A percentile compares a stretch with the other conserved stretches of the same genome.
These are phyloP conservation scores for Chironomus striatipennis DNA, from an alignment of 1,140 invertebrate genomes.

Conservation along the genomic window DNA sequence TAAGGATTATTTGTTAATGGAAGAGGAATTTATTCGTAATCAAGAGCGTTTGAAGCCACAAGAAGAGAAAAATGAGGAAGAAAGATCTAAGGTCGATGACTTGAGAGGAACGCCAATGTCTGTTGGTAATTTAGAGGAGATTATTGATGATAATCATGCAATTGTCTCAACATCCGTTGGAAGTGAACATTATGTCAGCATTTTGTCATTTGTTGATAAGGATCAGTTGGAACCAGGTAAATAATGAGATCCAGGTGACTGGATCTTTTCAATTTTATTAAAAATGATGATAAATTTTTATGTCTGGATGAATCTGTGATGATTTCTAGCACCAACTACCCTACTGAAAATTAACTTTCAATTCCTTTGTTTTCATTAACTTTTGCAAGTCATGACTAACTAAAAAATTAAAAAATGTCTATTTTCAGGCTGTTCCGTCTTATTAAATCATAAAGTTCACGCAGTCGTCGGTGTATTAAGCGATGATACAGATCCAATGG, in stretches of 20 bases:
- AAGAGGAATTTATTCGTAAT: conserved; percentile 98
- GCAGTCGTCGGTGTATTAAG: conserved; percentile 97
- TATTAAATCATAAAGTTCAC: conserved; percentile 98
- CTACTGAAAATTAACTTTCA: neutral
- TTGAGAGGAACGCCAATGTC: conserved; percentile 98
- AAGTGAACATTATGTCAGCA: conserved; percentile 99
- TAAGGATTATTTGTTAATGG: conserved; percentile 98
- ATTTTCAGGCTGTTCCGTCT: conserved; percentile 82
- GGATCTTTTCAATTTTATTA: no score
- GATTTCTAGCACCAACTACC: conserved; percentile 11
- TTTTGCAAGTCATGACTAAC: no score
- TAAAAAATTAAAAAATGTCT: neutral
- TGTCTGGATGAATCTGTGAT: neutral
- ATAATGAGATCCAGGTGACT: neutral
- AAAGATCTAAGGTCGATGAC: conserved; percentile 96
- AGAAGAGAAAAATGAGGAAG: conserved; percentile 98
- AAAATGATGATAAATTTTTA: neutral
- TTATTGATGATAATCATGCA: conserved; percentile 99
- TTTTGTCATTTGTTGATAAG: conserved; percentile 99
- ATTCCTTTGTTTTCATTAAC: neutral
- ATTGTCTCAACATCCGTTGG: conserved; percentile 99
- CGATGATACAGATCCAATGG: conserved; percentile 99
- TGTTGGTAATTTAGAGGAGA: conserved; percentile 98
- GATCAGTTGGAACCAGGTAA: conserved; percentile 87
- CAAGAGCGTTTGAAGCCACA: conserved; percentile 97